phyloP scores from a whole-genome alignment of 2,113 vertebrate genomes.

The Zapus hudsonius region DNA sequence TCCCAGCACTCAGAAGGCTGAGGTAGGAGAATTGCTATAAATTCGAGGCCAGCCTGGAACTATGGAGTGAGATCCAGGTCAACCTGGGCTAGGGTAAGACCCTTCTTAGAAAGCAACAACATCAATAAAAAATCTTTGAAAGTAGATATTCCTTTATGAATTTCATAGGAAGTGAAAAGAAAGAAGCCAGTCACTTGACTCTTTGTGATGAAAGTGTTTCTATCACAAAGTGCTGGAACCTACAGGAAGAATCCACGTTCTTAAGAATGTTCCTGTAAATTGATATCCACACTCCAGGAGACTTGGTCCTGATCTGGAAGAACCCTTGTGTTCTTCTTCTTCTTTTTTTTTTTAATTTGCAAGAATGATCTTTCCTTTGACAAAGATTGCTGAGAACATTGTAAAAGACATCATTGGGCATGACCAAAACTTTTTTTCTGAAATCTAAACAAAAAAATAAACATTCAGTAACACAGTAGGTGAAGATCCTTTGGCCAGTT shows the following conservation, averaged over 20 bases:
- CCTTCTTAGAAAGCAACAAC: too few relatives aligned
- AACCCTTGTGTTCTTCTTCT: not conserved
- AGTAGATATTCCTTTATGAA: not conserved
- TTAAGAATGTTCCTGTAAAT: not conserved
- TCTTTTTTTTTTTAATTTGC: not conserved
- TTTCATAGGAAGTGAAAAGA: constrained; percentile 17
- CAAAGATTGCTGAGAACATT: not conserved
- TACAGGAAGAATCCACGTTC: not conserved
- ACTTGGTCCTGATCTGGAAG: not conserved
- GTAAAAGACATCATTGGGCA: not conserved
- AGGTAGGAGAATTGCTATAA: too few relatives aligned
- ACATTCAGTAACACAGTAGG: not conserved
- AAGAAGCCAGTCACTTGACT: not conserved
- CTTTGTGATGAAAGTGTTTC: not conserved
- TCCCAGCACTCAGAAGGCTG: too few relatives aligned
- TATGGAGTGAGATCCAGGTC: too few relatives aligned
- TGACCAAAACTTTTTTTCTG: constrained; percentile 20
- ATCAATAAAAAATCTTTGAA: not conserved
- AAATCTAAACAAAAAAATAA: constrained; percentile 57
- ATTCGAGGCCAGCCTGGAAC: too few relatives aligned
- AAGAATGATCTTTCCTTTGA: not conserved
- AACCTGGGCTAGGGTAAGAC: too few relatives aligned
- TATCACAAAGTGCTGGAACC: not conserved
- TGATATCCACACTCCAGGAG: not conserved
- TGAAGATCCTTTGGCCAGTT: not conserved